Evolutionary conservation across 2,113 vertebrate species (phyloP).

Genomic region (Parus major): DNA sequence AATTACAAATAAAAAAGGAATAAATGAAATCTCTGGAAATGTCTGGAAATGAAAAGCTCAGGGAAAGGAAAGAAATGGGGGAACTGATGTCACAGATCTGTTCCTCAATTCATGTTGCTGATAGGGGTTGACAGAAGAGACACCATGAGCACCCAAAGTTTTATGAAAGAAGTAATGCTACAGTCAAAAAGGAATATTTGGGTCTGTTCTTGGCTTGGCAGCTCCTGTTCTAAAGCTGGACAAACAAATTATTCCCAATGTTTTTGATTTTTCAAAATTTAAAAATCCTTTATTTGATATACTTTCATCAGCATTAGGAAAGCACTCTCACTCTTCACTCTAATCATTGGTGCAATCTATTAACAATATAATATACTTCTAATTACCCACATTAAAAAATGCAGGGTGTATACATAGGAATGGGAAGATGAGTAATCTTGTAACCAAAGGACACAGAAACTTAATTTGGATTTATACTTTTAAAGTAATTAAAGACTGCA

Average conservation of each 20-base stretch:
- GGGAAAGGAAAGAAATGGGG: neutral
- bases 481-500: neutral
- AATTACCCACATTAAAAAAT: neutral
- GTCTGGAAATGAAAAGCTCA: neutral
- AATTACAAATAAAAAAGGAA: neutral
- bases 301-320: neutral
- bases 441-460: neutral
- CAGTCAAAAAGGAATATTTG: neutral
- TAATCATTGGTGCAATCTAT: neutral
- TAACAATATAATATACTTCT: neutral
- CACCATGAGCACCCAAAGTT: neutral
- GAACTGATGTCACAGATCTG: neutral
- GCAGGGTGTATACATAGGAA: neutral
- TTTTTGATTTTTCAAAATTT: neutral
- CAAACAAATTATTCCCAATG: too few relatives aligned
- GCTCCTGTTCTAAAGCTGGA: neutral
- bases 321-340: neutral
- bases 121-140: neutral
- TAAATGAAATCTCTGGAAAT: neutral
- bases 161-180: neutral
- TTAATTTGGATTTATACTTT: neutral
- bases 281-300: neutral
- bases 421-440: neutral
- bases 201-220: neutral
- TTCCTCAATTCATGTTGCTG: neutral